Conservation (phyloP, 2,797 vertebrate genomes). For the Merluccius polli region DNA sequence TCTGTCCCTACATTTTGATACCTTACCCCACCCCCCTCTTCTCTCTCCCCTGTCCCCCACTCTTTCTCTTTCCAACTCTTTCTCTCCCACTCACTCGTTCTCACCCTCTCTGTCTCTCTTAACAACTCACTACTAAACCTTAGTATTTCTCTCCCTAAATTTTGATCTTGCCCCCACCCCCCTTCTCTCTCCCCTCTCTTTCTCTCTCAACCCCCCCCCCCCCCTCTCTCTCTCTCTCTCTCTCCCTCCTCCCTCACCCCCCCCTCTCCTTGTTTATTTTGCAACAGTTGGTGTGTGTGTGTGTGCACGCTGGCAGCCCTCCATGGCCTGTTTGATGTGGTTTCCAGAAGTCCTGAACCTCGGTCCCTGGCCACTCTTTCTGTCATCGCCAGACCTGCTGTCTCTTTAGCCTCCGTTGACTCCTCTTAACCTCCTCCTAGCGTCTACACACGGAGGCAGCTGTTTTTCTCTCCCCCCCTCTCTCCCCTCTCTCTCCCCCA, state of each 20-base stretch:
- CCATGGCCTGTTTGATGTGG: slow-evolving; percentile 80
- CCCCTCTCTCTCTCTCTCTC: slow-evolving; percentile 18
- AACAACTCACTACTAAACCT: slow-evolving; percentile 19
- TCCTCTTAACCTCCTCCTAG: slow-evolving; percentile 79
- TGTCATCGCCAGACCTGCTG: slow-evolving; percentile 82
- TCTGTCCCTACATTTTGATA: background rate
- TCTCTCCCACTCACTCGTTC: background rate
- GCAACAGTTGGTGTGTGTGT: slow-evolving; percentile 74
- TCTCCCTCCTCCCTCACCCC: slow-evolving; percentile 7
- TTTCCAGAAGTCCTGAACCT: slow-evolving; percentile 78
- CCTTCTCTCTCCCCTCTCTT: slow-evolving; percentile 10
- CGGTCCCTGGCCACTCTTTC: slow-evolving; percentile 74
- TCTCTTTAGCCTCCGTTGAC: slow-evolving; percentile 82
- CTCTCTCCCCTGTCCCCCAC: background rate
- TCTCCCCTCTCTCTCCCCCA: background rate
- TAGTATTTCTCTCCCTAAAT: background rate
- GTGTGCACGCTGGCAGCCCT: slow-evolving; percentile 74
- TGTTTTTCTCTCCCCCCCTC: slow-evolving; percentile 51
- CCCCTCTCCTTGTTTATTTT: slow-evolving; percentile 29
- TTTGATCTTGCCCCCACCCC: background rate
- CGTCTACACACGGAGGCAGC: slow-evolving; percentile 70
- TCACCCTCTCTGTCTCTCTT: background rate
- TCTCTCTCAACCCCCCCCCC: background rate
- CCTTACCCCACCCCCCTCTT: background rate
- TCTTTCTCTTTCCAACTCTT: too few species aligned